Evolutionary conservation across 2,888 invertebrate genomes (phyloP).

Genomic region (Eupithecia inturbata): DNA sequence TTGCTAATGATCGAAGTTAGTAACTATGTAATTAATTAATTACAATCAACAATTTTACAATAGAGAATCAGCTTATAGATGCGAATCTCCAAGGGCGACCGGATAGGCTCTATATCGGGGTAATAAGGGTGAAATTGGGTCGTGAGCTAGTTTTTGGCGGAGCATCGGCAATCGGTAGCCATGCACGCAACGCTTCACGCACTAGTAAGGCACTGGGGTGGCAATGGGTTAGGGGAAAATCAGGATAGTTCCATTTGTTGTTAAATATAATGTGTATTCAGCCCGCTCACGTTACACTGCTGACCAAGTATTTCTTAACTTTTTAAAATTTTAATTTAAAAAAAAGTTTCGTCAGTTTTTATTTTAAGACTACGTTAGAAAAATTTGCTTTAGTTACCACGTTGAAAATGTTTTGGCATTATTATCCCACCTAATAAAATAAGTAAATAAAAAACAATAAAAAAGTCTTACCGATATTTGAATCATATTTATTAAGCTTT

Average conservation of each 20-base stretch:
- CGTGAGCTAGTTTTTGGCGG: conserved; percentile 32
- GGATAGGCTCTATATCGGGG: conserved; percentile 29
- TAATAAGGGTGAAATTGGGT: conserved; percentile 41
- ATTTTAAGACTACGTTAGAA: no score
- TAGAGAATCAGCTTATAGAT: conserved; percentile 43
- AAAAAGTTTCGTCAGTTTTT: no score
- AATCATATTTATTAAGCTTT: no score
- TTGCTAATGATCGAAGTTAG: neutral
- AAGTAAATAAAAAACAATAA: no score
- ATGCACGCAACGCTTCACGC: conserved; percentile 65
- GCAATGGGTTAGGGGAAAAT: conserved; percentile 41
- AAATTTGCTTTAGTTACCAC: no score
- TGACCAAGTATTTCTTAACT: no score
- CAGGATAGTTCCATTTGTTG: neutral
- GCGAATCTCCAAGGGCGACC: conserved; percentile 25
- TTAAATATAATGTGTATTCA: neutral
- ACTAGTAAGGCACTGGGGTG: conserved; percentile 63
- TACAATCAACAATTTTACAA: conserved; percentile 2
- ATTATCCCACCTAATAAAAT: no score
- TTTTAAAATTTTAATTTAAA: no score
- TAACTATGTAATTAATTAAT: neutral
- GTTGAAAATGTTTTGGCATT: no score
- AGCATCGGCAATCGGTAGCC: conserved; percentile 30
- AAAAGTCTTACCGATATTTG: no score
- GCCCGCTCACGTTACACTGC: no score